phyloP scores from a whole-genome alignment of 2,888 invertebrate genomes.

The Erebia palarica region DNA sequence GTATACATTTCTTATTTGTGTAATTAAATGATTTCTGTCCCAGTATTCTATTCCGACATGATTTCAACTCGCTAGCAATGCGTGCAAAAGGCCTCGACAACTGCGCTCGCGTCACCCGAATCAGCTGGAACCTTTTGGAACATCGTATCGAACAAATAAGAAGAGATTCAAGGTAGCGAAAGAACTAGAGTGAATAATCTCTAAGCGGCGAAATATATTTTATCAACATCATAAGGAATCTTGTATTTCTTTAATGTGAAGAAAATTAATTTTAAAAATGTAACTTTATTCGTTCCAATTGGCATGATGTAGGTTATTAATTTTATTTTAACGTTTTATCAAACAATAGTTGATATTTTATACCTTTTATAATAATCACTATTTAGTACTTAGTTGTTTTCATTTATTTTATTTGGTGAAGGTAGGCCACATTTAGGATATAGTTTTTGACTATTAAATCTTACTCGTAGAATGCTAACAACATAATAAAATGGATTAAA shows the following conservation, averaged over 20 bases:
- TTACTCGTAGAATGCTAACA: constrained; percentile 35
- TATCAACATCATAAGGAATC: neutral
- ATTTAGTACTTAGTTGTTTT: constrained; percentile 39
- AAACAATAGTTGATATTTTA: constrained; percentile 29
- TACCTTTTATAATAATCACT: constrained; percentile 21
- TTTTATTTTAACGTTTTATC: constrained; percentile 31
- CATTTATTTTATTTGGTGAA: constrained; percentile 54
- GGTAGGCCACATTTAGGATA: constrained; percentile 55
- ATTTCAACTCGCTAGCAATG: constrained; percentile 75
- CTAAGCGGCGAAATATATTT: neutral
- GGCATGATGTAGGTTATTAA: constrained; percentile 13
- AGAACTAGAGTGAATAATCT: constrained; percentile 13
- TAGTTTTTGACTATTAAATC: constrained; percentile 30
- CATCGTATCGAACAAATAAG: constrained; percentile 19
- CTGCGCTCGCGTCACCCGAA: constrained; percentile 71
- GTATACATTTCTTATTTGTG: neutral
- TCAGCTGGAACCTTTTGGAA: constrained; percentile 58
- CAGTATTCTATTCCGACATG: constrained; percentile 61
- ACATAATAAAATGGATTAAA: constrained; percentile 45
- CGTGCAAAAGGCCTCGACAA: constrained; percentile 73
- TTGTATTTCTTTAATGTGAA: constrained; percentile 34
- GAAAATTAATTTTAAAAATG: constrained; percentile 38
- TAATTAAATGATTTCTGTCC: neutral
- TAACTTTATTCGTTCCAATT: constrained; percentile 31
- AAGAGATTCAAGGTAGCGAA: constrained; percentile 24